Evolutionary conservation across 2,113 vertebrate genomes (phyloP), one percentile per base, ranked within the genome.

Genomic region (Chloebia gouldiae): DNA sequence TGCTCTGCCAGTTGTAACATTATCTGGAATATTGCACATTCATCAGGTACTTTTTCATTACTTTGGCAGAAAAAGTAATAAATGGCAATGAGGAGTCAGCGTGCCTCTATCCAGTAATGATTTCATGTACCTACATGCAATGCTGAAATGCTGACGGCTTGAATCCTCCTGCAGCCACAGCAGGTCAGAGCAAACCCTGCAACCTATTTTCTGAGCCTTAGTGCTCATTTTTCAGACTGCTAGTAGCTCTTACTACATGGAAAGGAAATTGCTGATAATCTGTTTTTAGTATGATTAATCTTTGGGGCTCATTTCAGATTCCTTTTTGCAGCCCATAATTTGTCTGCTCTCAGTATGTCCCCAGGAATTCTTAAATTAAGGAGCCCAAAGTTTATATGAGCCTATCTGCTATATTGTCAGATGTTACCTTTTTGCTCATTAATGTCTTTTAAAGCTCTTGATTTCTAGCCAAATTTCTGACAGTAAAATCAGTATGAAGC

Each of bases 391-490:
- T 71, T 95, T 68, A 75, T 66, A 60, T 35, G 63, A 96, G 51
- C n/a, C 61, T 94, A 76, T 90, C 83, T 93, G 42, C 79, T 81
- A 54, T 61, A 71, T 54, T 6, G 3, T 81, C 87, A 96, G 77
- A 77, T 87, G 61, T 85, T 94, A 82, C 68, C 53, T 86, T 86
- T 93, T 79, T 23, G 35, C 23, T 40, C 51, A 75, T 91, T 94
- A 78, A 87, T 28, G n/a, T 59, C 63, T 93, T 96, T 78, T 92
- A 86, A 95, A 94, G 64, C 70, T 87, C 66, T 95, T 95, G 95
- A 93, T 81, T 96, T 94, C 64, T 87, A 92, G 96, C 94, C 96
- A 97, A 96, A 73, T 94, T 93, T 86, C 80, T 96, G 91, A 92
- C 93, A 96, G 56, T 60, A 87, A 91, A 87, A 93, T 90, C 85